These are phyloP conservation scores for Dryobota labecula DNA, from an alignment of 2,888 invertebrate species.

Conservation along the genomic window DNA sequence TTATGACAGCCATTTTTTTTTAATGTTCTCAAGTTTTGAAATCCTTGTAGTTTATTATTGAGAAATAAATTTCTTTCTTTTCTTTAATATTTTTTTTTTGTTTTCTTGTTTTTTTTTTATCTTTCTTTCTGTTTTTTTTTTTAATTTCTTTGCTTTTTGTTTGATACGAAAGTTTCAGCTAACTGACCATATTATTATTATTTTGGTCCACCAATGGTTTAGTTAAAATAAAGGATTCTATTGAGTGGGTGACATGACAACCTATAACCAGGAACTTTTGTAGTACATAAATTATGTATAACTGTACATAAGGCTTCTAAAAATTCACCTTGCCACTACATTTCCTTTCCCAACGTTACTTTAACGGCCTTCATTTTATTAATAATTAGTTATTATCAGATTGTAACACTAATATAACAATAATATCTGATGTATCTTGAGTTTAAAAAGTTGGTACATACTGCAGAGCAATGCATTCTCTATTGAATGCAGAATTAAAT, in stretches of 20 bases:
- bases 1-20: too few species aligned
- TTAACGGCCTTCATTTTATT: conserved; percentile 58
- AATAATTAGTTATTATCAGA: conserved; percentile 61
- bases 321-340: conserved; percentile 47
- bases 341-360: conserved; percentile 58
- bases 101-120: too few species aligned
- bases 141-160: too few species aligned
- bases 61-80: too few species aligned
- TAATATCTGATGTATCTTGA: conserved; percentile 57
- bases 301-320: not conserved
- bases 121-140: too few species aligned
- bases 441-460: conserved; percentile 33
- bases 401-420: conserved; percentile 54
- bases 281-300: not conserved
- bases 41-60: too few species aligned
- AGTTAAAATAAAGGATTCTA: conserved; percentile 7
- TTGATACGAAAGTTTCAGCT: not conserved
- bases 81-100: too few species aligned
- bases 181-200: not conserved
- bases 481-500: conserved; percentile 29
- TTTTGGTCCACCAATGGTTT: not conserved
- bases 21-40: too few species aligned
- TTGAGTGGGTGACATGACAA: not conserved
- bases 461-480: conserved; percentile 27
- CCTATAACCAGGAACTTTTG: not conserved